phyloP scores from a whole-genome alignment of 2,797 vertebrate genomes.

The Fistularia commersonii region DNA sequence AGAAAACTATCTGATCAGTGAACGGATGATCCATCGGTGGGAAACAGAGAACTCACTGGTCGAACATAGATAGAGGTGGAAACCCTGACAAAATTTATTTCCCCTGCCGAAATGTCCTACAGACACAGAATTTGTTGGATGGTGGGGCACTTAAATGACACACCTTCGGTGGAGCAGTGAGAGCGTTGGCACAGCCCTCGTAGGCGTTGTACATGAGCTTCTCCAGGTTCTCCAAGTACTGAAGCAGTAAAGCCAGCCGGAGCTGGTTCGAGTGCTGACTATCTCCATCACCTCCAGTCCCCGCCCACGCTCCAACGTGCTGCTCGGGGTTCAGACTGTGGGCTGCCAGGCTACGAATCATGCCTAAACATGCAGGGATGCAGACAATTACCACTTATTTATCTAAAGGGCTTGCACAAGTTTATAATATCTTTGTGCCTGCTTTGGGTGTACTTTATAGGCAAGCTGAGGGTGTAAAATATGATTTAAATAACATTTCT shows the following conservation, averaged over 20 bases:
- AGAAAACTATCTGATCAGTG: too few relatives aligned
- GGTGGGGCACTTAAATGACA: neutral
- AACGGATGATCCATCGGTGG: too few relatives aligned
- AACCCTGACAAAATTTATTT: too few relatives aligned
- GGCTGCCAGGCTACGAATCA: conserved; percentile 94
- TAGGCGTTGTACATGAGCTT: conserved; percentile 99
- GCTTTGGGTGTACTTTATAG: too few relatives aligned
- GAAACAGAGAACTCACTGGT: too few relatives aligned
- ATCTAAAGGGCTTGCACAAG: too few relatives aligned
- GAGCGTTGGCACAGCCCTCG: conserved; percentile 95
- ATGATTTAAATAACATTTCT: neutral
- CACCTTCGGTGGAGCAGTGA: conserved; percentile 96
- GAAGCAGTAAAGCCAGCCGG: conserved; percentile 90
- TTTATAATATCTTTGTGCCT: too few relatives aligned
- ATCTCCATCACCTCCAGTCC: conserved; percentile 85
- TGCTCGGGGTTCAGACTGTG: conserved; percentile 94
- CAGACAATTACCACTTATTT: too few relatives aligned
- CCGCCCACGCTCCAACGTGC: conserved; percentile 91
- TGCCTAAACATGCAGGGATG: too few relatives aligned
- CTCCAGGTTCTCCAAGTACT: conserved; percentile 95
- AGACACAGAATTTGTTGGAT: neutral
- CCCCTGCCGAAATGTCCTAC: neutral
- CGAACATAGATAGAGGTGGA: too few relatives aligned
- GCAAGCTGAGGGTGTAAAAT: too few relatives aligned
- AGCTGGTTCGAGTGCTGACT: conserved; percentile 94